Conservation (phyloP, 2,797 vertebrate species). For the Melanotaenia nigrans region DNA sequence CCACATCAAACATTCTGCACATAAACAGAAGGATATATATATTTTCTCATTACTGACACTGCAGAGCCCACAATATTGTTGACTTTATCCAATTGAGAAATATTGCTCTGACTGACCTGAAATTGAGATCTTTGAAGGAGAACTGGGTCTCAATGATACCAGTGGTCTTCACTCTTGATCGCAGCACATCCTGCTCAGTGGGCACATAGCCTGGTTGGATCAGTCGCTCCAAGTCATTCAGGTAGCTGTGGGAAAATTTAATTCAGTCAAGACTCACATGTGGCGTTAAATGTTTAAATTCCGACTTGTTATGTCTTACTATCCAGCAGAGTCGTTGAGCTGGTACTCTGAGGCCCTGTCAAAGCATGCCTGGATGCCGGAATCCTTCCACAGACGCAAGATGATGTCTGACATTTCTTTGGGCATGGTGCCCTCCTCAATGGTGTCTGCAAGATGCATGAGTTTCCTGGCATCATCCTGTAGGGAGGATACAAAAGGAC, state of each 20-base stretch:
- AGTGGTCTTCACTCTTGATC: slow-evolving; percentile 97
- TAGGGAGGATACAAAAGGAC: neutral
- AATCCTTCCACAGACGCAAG: slow-evolving; percentile 92
- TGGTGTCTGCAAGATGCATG: slow-evolving; percentile 95
- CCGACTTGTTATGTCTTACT: slow-evolving; percentile 80
- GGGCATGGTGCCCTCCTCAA: slow-evolving; percentile 96
- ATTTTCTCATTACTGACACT: neutral
- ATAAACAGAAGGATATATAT: slow-evolving; percentile 1
- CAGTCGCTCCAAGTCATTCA: slow-evolving; percentile 93
- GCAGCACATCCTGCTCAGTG: slow-evolving; percentile 96
- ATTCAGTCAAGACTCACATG: neutral
- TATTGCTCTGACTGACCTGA: slow-evolving; percentile 83
- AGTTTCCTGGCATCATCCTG: slow-evolving; percentile 96
- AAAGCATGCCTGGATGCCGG: slow-evolving; percentile 93
- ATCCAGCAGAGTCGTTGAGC: slow-evolving; percentile 97
- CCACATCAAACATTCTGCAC: slow-evolving; percentile 97
- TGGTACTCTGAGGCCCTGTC: slow-evolving; percentile 97
- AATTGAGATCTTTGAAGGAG: slow-evolving; percentile 94
- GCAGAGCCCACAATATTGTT: neutral
- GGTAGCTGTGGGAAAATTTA: slow-evolving; percentile 83
- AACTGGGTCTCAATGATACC: slow-evolving; percentile 98
- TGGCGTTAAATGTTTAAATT: neutral
- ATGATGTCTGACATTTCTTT: slow-evolving; percentile 96
- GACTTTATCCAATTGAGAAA: neutral
- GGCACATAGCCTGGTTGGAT: slow-evolving; percentile 92